Evolutionary conservation across 2,888 invertebrate species (phyloP).

Genomic region (Nomada goodeniana): DNA sequence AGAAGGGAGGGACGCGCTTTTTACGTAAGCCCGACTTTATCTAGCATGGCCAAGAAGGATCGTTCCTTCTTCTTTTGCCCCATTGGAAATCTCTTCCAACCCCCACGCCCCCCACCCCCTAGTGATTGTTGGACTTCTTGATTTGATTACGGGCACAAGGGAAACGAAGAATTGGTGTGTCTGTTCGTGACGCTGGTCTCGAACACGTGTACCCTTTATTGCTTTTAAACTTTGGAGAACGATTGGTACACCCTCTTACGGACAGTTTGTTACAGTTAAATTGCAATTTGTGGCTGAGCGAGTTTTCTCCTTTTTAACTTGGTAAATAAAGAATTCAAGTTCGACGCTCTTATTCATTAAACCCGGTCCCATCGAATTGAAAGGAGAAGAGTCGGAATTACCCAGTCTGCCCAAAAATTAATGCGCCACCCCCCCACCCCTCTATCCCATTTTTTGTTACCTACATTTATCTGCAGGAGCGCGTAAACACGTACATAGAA

Average conservation of each 20-base stretch:
- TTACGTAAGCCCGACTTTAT: constrained; percentile 15
- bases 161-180: constrained; percentile 20
- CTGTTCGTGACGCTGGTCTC: background rate
- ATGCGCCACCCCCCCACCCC: background rate
- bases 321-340: background rate
- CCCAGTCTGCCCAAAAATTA: too few species aligned
- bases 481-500: too few species aligned
- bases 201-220: background rate
- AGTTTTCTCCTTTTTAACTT: background rate
- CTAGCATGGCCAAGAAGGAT: background rate
- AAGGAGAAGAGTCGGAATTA: background rate
- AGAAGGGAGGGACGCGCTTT: constrained; percentile 32
- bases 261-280: background rate
- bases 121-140: background rate
- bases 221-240: background rate
- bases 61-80: constrained; percentile 3
- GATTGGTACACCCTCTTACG: background rate
- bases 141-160: constrained; percentile 12
- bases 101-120: background rate
- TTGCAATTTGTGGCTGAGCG: too few species aligned
- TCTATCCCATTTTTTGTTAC: constrained; percentile 13
- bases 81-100: constrained; percentile 18
- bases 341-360: background rate
- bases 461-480: background rate
- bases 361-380: background rate